A percentile compares a stretch with the other conserved stretches of the same genome.
These are phyloP conservation scores for Sarcophaga caerulescens DNA, from an alignment of 2,888 invertebrate species.

Conservation along the genomic window DNA sequence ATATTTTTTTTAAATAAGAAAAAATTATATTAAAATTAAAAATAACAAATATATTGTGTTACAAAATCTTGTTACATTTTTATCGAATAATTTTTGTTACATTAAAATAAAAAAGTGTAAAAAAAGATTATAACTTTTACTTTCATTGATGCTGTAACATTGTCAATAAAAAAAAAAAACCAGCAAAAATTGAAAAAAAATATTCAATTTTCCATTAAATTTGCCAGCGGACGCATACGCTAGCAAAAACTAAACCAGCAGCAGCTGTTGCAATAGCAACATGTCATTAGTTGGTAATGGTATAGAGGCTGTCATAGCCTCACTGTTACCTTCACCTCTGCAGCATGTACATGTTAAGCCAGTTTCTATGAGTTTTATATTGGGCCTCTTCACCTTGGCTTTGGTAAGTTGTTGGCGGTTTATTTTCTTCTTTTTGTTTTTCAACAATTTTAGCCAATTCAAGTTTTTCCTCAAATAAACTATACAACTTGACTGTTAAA, in stretches of 20 bases:
- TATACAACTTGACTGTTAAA: background rate
- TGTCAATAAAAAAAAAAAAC: background rate
- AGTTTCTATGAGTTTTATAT: conserved; percentile 50
- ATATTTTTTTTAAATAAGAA: background rate
- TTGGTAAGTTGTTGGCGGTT: conserved; percentile 57
- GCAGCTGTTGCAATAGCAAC: conserved; percentile 19
- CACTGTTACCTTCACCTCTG: conserved; percentile 60
- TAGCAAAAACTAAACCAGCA: background rate
- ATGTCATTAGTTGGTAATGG: conserved; percentile 45
- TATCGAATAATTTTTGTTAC: background rate
- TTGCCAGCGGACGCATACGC: too few relatives aligned
- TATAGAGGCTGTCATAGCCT: conserved; percentile 35
- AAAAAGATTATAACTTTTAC: background rate
- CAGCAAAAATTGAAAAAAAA: too few relatives aligned
- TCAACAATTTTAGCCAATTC: conserved; percentile 47
- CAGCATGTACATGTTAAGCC: conserved; percentile 56
- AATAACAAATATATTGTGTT: background rate
- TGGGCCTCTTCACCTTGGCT: conserved; percentile 67
- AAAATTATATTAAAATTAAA: background rate
- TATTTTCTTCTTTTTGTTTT: conserved; percentile 11
- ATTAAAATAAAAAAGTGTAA: background rate
- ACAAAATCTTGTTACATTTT: background rate
- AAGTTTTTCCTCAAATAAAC: conserved; percentile 48
- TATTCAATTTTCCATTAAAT: too few relatives aligned
- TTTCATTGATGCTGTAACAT: conserved; percentile 58